phyloP scores from a whole-genome alignment of 2,113 vertebrate genomes.

The Ardeotis arabs region DNA sequence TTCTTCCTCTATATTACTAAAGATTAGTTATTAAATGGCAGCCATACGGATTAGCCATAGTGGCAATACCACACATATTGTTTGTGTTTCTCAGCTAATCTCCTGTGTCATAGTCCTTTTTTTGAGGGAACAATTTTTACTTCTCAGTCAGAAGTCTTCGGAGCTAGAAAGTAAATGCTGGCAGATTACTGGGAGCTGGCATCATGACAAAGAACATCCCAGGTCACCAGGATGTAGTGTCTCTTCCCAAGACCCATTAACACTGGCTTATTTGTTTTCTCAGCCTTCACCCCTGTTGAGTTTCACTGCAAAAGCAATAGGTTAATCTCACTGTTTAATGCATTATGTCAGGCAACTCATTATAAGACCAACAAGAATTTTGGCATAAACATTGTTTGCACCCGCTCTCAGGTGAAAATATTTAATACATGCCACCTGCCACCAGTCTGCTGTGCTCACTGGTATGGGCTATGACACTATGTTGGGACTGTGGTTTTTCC shows the following conservation, averaged over 20 bases:
- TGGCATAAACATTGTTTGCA: not conserved
- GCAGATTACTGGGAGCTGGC: not conserved
- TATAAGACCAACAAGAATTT: not conserved
- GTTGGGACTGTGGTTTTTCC: not conserved
- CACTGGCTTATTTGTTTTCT: not conserved
- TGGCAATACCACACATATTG: not conserved
- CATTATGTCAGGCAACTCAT: not conserved
- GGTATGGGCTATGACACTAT: not conserved
- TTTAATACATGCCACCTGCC: not conserved
- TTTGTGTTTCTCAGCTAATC: not conserved
- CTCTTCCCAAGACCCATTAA: not conserved
- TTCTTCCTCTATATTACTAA: not conserved
- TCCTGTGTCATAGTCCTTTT: not conserved
- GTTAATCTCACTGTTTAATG: not conserved
- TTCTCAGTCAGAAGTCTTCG: not conserved
- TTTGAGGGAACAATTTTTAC: not conserved
- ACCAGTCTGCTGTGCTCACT: not conserved
- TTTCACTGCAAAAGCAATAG: not conserved
- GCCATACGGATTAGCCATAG: not conserved
- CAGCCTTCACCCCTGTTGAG: not conserved
- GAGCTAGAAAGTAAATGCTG: not conserved
- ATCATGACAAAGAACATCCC: not conserved
- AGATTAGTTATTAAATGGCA: conserved; percentile 1
- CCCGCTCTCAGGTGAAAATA: not conserved
- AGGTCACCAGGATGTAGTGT: not conserved